These are phyloP conservation scores for Loripinus fragilis DNA, from an alignment of 2,888 invertebrate species.

Conservation along the genomic window DNA sequence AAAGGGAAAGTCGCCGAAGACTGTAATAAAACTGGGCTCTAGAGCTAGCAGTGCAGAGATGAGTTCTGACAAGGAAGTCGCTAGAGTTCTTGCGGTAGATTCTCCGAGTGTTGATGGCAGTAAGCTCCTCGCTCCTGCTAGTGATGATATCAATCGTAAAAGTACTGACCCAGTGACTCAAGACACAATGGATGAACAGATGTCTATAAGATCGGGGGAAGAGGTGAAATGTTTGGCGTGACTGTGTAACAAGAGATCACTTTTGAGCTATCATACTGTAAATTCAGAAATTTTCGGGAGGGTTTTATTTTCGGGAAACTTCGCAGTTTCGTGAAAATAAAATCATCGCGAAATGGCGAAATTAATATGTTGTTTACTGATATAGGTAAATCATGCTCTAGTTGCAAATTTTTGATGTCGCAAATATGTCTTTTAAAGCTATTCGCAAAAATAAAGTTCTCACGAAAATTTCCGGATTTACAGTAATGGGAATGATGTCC, in stretches of 20 bases:
- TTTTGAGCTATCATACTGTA: too few species aligned
- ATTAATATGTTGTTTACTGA: too few species aligned
- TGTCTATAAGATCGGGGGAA: constrained; percentile 41
- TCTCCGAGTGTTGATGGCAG: constrained; percentile 40
- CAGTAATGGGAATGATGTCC: too few species aligned
- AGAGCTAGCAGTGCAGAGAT: constrained; percentile 16
- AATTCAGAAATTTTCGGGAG: too few species aligned
- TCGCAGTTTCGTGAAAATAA: too few species aligned
- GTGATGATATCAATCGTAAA: constrained; percentile 31
- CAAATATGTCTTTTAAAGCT: too few species aligned
- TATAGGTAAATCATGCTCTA: too few species aligned
- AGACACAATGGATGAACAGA: constrained; percentile 55
- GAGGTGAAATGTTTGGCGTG: constrained; percentile 44
- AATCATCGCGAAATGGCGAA: too few species aligned
- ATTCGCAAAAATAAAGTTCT: too few species aligned
- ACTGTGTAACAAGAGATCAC: constrained; percentile 9
- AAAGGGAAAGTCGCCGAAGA: constrained; percentile 1
- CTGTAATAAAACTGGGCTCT: background rate
- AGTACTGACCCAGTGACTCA: constrained; percentile 54
- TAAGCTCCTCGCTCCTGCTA: constrained; percentile 6
- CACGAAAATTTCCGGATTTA: too few species aligned
- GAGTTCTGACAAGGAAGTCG: constrained; percentile 60
- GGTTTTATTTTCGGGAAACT: too few species aligned
- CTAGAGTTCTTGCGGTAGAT: constrained; percentile 54
- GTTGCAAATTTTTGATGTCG: too few species aligned